Evolutionary conservation across 2,888 invertebrate species (phyloP), one percentile per base, ranked within the genome.

Genomic region (Nymphalis c-album): DNA sequence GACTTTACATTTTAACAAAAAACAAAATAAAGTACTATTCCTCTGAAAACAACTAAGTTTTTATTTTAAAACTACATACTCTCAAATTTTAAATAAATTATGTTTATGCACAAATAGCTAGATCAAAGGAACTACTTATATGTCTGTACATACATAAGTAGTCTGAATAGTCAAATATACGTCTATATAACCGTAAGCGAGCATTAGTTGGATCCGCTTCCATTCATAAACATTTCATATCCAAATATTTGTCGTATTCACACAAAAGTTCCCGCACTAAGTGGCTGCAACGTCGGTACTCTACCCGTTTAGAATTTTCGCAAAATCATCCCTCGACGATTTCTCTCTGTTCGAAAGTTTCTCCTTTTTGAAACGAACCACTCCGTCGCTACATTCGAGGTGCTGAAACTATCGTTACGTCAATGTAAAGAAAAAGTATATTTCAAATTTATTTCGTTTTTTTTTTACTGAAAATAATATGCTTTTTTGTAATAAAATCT

Each of bases 291-390:
- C 46, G 60, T 64, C 59, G 61, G 53, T 31, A 20, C 61, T 61
- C 22, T 20, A 61, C 55, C 48, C 64, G 64, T 55, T 67, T 67
- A 61, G 35, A 64, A 62, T 70, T 70, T 69, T 67, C 62, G 67
- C 70, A 55, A 67, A 70, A 64, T 70, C 70, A 70, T 70, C 67
- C 20, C 62, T 45, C 55, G 60, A 60, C 68, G 64, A 70, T 70
- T 68, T 57, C 47, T 68, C 60, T 60, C 60, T 48, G 68, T 75
- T 77, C 77, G 78, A 80, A 72, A 78, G 80, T 82, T 82, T 71
- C 22, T 67, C 67, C 74, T 79, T 77, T 78, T 78, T 71, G 68
- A 71, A 63, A 73, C 68, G 74, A 75, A 71, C 68, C 69, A 72
- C 73, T 65, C 73, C 74, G 74, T 76, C 71, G 73, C 75, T 59